Base-by-base conservation (phyloP, 2,797 vertebrate genomes). In the Oreochromis grahami region DNA sequence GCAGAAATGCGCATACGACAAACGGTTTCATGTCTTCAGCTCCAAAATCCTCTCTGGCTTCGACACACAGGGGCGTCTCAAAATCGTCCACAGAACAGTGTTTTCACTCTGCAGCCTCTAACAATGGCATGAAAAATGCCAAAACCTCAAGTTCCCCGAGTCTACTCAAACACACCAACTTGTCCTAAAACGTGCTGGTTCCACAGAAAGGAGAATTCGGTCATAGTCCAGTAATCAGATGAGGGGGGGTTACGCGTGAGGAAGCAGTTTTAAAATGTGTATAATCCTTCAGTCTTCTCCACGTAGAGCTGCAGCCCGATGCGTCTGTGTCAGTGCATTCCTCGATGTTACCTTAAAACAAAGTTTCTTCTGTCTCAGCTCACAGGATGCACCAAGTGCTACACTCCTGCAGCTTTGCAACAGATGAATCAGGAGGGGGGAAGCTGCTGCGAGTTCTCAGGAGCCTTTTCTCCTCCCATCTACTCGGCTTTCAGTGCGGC, bases 1-100 rank as follows among this genome's bases (percentile, higher is more conserved):
- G 88, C 83, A 96, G 87, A 32, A 94, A 84, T 63, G 91, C 87
- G 91, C 90, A 95, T 82, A 96, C 60, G 77, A 90, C 76, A 32
- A 93, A 84, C 41, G 79, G 74, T 56, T 65, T 83, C 93, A 96
- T 96, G 84, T 92, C 84, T 84, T 17, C 89, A 68, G 89, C 81
- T 94, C 78, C 79, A 70, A 63, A 52, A 34, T 43, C 86, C 88
- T 80, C 56, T 50, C 50, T 11, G 36, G 12, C 41, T 65, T 60
- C 52, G 9, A 41, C 14, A 17, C 65, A 80, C 58, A 17, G 24
- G 74, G 53, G 87, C 77, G 50, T 86, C 77, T 88, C 29, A 34
- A 38, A 32, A 32, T 17, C 56, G n/a, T 55, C 38, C 17, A 5
- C 29, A 8, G 15, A 26, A 38, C 13, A 52, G 24, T 48, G 21